phyloP scores from a whole-genome alignment of 2,797 vertebrate species.

The Tragelaphus eurycerus region DNA sequence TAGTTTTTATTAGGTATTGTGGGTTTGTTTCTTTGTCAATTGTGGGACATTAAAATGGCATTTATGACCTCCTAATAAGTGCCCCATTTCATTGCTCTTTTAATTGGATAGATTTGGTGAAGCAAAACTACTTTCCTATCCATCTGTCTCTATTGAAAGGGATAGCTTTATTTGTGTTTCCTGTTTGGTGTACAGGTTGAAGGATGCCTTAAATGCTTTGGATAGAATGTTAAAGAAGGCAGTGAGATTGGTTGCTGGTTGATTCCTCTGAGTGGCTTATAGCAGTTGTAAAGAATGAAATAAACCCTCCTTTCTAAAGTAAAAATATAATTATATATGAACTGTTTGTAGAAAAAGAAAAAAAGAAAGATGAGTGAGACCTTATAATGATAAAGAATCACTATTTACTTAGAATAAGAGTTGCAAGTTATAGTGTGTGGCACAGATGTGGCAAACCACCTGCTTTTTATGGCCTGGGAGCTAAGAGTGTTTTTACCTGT shows the following conservation, averaged over 20 bases:
- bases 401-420: neutral
- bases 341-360: constrained; percentile 9
- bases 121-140: neutral
- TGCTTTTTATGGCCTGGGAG: neutral
- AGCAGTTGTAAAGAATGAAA: neutral
- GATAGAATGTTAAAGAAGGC: neutral
- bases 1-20: neutral
- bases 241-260: neutral
- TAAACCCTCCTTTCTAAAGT: neutral
- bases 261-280: neutral
- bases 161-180: neutral
- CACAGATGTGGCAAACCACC: neutral
- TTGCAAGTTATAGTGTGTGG: neutral
- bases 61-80: neutral
- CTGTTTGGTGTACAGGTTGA: neutral
- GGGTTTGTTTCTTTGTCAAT: neutral
- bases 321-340: neutral
- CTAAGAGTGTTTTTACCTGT: neutral
- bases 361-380: constrained; percentile 19
- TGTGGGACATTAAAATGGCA: neutral
- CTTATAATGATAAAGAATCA: neutral
- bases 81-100: neutral
- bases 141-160: neutral
- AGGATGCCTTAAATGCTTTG: neutral
- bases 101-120: neutral